Percentiles rank a stretch among this genome's conserved stretches.
Conservation (phyloP, 2,113 vertebrate genomes). For the Falcunculus frontatus region DNA sequence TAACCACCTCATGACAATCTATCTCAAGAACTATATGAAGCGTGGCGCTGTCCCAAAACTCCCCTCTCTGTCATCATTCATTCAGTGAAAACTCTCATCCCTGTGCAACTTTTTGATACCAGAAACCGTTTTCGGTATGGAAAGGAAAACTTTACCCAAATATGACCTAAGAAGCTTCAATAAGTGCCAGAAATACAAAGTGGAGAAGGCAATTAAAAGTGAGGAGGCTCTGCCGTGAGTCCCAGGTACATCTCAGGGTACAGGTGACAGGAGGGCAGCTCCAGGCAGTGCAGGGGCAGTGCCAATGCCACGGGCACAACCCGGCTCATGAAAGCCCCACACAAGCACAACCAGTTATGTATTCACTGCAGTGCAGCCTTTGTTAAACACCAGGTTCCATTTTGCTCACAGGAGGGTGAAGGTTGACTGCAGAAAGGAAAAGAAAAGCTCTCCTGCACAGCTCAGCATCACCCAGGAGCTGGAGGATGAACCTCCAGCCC, state of each 20-base stretch:
- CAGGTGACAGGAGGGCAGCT: background rate
- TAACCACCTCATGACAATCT: slow-evolving; percentile 47
- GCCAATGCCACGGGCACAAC: background rate
- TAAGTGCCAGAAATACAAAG: background rate
- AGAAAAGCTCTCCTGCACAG: fast-evolving
- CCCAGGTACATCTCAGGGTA: too few species aligned
- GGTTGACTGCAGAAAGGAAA: background rate
- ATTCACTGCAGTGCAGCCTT: background rate
- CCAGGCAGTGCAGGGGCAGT: background rate
- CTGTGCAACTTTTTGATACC: background rate
- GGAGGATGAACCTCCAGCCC: background rate
- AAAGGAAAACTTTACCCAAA: background rate
- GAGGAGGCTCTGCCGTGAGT: background rate
- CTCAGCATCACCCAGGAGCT: background rate
- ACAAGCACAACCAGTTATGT: background rate
- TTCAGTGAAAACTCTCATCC: background rate
- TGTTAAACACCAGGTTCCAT: background rate
- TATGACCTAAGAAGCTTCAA: background rate
- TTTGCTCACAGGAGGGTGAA: background rate
- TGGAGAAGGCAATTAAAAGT: background rate
- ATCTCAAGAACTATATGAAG: background rate
- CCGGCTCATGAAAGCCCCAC: background rate
- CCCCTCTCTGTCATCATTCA: background rate
- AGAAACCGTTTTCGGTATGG: background rate
- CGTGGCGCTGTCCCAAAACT: slow-evolving; percentile 1